A percentile compares a stretch with the other conserved stretches of the same genome.
Conservation (phyloP, 2,797 vertebrate genomes). For the Sebastolobus altivelis region DNA sequence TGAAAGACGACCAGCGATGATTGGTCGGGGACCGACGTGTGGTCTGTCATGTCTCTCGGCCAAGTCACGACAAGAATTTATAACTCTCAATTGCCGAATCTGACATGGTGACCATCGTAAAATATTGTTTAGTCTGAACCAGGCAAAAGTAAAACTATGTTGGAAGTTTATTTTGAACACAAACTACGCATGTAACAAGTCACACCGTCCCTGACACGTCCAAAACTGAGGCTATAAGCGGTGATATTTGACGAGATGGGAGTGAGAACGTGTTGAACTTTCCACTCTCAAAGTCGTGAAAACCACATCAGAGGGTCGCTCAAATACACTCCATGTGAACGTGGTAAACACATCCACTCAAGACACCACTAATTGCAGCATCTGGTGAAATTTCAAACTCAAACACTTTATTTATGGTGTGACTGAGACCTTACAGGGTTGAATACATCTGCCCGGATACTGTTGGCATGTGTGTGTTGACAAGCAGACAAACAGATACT, state of each 20-base stretch:
- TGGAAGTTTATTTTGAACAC: neutral
- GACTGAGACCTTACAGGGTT: neutral
- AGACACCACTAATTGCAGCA: neutral
- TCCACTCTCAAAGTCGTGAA: neutral
- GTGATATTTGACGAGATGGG: neutral
- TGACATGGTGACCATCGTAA: too few relatives aligned
- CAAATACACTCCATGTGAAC: neutral
- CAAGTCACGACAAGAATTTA: too few relatives aligned
- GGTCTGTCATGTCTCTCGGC: accelerated
- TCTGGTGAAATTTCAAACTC: neutral
- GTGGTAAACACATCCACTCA: neutral
- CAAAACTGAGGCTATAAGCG: neutral
- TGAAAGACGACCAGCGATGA: too few relatives aligned
- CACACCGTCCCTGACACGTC: neutral
- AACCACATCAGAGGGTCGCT: neutral
- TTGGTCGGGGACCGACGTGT: accelerated
- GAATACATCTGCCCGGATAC: neutral
- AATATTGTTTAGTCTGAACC: too few relatives aligned
- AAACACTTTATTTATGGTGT: neutral
- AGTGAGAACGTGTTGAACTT: neutral
- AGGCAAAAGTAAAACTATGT: neutral
- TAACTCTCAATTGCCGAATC: too few relatives aligned
- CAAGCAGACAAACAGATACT: neutral
- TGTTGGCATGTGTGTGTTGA: neutral
- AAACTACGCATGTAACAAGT: neutral